phyloP scores from a whole-genome alignment of 53 echinoderm and acorn worm species.

The Hippasteria phrygiana region DNA sequence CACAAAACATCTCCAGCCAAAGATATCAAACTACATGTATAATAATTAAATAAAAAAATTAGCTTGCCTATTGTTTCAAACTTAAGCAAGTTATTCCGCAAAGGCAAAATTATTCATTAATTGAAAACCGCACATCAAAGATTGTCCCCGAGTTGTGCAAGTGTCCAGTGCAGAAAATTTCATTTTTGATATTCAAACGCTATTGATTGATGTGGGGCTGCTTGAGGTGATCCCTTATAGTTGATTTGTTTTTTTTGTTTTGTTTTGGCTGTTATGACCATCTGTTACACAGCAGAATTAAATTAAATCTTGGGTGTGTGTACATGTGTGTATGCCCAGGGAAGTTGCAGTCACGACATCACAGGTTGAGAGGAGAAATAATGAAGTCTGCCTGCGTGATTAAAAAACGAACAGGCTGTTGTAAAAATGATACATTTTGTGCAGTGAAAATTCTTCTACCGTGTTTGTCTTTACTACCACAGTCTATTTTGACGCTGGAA shows the following conservation, averaged over 20 bases:
- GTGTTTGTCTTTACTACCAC: too few relatives aligned
- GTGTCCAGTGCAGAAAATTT: too few relatives aligned
- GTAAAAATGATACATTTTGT: not conserved
- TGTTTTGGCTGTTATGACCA: conserved; percentile 10
- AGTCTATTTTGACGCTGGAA: too few relatives aligned
- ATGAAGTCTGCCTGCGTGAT: not conserved
- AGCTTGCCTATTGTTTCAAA: too few relatives aligned
- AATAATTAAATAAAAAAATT: too few relatives aligned
- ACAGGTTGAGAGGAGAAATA: not conserved
- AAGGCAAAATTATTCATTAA: too few relatives aligned
- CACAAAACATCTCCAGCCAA: too few relatives aligned
- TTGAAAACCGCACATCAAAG: too few relatives aligned
- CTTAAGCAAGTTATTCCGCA: too few relatives aligned
- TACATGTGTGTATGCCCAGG: not conserved
- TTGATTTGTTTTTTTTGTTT: conserved; percentile 32
- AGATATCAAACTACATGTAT: too few relatives aligned
- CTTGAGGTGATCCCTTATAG: conserved; percentile 35
- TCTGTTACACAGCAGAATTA: conserved; percentile 43
- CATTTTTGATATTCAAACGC: not conserved
- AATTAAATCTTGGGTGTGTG: conserved; percentile 4
- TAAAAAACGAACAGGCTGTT: not conserved
- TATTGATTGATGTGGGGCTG: not conserved
- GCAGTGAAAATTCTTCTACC: too few relatives aligned
- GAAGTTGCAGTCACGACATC: conserved; percentile 16
- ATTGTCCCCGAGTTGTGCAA: too few relatives aligned